Evolutionary conservation across 1,140 invertebrate species (phyloP).

Genomic region (Calliopsis andreniformis): DNA sequence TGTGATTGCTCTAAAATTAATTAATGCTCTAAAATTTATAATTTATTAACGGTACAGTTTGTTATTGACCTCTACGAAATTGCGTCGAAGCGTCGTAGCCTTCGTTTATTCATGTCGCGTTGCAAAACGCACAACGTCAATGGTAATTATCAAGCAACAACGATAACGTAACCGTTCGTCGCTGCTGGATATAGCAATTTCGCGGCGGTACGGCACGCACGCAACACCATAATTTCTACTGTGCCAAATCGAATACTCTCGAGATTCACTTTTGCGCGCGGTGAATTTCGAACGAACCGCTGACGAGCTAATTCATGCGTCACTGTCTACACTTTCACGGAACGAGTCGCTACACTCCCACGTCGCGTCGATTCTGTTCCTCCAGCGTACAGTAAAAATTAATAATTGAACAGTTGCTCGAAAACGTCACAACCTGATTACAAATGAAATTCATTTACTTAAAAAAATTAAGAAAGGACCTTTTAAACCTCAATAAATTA

Average conservation of each 20-base stretch:
- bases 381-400: not conserved
- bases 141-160: constrained; percentile 34
- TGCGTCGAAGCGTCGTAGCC: constrained; percentile 14
- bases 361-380: not conserved
- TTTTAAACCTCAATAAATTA: too few relatives aligned
- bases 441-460: too few relatives aligned
- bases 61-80: constrained; percentile 13
- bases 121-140: not conserved
- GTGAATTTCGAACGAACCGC: constrained; percentile 39
- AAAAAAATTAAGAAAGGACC: too few relatives aligned
- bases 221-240: constrained; percentile 39
- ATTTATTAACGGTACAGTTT: not conserved
- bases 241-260: constrained; percentile 27
- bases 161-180: constrained; percentile 41
- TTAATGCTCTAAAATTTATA: too few relatives aligned
- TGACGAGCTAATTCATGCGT: constrained; percentile 47
- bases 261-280: constrained; percentile 28
- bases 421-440: too few relatives aligned
- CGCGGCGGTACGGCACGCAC: constrained; percentile 22
- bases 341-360: not conserved
- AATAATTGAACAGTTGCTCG: too few relatives aligned
- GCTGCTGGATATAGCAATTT: constrained; percentile 34
- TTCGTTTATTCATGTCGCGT: constrained; percentile 41
- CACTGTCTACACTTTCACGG: constrained; percentile 37
- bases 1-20: too few relatives aligned